These are phyloP conservation scores for Zhuqinia jingwanae DNA, from an alignment of 2,888 invertebrate species.

Conservation along the genomic window DNA sequence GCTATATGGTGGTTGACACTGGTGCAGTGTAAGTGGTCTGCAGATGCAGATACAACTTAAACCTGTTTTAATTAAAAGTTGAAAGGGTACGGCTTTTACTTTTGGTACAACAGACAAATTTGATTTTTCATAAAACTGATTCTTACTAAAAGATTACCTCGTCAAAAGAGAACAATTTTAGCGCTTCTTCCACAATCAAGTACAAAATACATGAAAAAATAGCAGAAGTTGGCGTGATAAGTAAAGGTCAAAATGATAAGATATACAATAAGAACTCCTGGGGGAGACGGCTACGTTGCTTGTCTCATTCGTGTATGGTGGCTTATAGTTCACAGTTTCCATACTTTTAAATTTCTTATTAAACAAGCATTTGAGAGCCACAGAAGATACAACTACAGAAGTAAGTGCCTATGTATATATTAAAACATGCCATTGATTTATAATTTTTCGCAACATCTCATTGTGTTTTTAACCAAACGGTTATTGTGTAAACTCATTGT, in stretches of 20 bases:
- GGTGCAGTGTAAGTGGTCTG: too few relatives aligned
- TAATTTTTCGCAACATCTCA: neutral
- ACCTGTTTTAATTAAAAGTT: too few relatives aligned
- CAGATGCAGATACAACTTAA: too few relatives aligned
- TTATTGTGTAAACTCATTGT: too few relatives aligned
- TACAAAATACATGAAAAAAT: neutral
- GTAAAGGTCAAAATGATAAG: conserved; percentile 47
- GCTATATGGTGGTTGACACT: too few relatives aligned
- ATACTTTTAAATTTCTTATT: conserved; percentile 58
- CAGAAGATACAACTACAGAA: conserved; percentile 65
- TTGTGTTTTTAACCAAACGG: too few relatives aligned
- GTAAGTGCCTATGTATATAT: conserved; percentile 58
- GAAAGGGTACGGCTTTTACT: neutral
- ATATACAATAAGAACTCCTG: conserved; percentile 66
- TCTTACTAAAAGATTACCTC: neutral
- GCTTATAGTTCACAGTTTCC: conserved; percentile 55
- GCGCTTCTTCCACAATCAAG: neutral
- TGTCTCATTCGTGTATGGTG: conserved; percentile 68
- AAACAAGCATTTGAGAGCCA: conserved; percentile 59
- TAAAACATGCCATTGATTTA: neutral
- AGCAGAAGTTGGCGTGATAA: neutral
- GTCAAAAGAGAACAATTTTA: neutral
- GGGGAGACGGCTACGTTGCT: conserved; percentile 65
- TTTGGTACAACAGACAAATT: neutral
- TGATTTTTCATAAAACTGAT: neutral